A percentile compares a stretch with the other conserved stretches of the same genome.
These are phyloP conservation scores for Sesamia nonagrioides DNA, from an alignment of 1,140 invertebrate genomes.

Conservation along the genomic window DNA sequence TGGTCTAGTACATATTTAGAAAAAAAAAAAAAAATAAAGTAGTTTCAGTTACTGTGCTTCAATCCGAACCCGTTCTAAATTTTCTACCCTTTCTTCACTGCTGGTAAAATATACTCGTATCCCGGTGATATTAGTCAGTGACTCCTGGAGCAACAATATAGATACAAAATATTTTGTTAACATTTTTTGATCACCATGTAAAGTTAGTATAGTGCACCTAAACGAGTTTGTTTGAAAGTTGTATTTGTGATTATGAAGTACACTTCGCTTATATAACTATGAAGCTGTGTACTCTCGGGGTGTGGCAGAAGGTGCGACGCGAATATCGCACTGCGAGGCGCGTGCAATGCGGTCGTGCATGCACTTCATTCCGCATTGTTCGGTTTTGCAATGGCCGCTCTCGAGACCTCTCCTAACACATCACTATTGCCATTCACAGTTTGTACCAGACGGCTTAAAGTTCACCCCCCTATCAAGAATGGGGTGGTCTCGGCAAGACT, in stretches of 20 bases:
- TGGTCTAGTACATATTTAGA: neutral
- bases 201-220: slow-evolving; percentile 34
- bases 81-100: neutral
- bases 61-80: neutral
- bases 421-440: slow-evolving; percentile 78
- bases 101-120: neutral
- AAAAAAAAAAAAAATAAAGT: too few relatives aligned
- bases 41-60: neutral
- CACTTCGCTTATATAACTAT: slow-evolving; percentile 1
- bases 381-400: slow-evolving; percentile 67
- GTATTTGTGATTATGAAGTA: slow-evolving; percentile 14
- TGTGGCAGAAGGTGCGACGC: slow-evolving; percentile 3
- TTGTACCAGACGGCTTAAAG: slow-evolving; percentile 64
- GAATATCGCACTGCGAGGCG: neutral
- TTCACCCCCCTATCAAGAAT: slow-evolving; percentile 59
- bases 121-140: neutral
- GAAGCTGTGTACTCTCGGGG: slow-evolving; percentile 7
- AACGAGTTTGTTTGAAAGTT: slow-evolving; percentile 35
- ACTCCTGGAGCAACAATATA: neutral
- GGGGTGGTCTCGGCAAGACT: slow-evolving; percentile 35
- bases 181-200: slow-evolving; percentile 16
- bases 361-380: slow-evolving; percentile 79
- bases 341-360: slow-evolving; percentile 63
- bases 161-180: too few relatives aligned
- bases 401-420: slow-evolving; percentile 67